phyloP scores from a whole-genome alignment of 2,113 vertebrate genomes.

The Vombatus ursinus region DNA sequence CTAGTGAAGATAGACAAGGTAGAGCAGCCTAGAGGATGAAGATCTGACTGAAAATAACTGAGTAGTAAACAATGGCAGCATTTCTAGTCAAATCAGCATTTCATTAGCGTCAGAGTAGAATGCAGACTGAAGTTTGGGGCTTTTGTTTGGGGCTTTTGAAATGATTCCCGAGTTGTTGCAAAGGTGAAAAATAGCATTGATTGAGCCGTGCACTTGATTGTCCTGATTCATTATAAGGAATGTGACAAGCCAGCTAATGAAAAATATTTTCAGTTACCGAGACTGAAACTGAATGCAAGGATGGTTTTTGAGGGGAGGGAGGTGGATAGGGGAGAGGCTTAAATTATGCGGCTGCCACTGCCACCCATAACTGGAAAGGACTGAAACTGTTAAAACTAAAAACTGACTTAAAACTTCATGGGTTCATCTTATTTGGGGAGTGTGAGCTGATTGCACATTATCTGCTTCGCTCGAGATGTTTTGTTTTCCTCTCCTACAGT shows the following conservation, averaged over 20 bases:
- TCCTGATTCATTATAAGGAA: conserved; percentile 62
- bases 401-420: conserved; percentile 74
- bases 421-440: conserved; percentile 65
- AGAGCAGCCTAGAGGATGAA: conserved; percentile 70
- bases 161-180: conserved; percentile 75
- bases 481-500: conserved; percentile 68
- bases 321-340: conserved; percentile 60
- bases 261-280: conserved; percentile 68
- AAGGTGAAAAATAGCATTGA: conserved; percentile 78
- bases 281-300: conserved; percentile 74
- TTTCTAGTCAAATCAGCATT: conserved; percentile 79
- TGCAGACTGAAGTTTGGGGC: conserved; percentile 79
- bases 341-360: conserved; percentile 70
- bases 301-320: conserved; percentile 54
- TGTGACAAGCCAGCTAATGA: conserved; percentile 69
- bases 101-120: conserved; percentile 74
- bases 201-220: conserved; percentile 70
- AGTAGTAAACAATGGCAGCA: conserved; percentile 79
- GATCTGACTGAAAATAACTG: conserved; percentile 69
- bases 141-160: conserved; percentile 73
- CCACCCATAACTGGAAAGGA: conserved; percentile 63
- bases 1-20: conserved; percentile 62
- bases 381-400: conserved; percentile 72
- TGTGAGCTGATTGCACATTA: conserved; percentile 57
- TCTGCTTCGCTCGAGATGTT: conserved; percentile 70